Evolutionary conservation across 2,797 vertebrate species (phyloP), one percentile per base, ranked within the genome.

Genomic region (Mionectes olivaceus): DNA sequence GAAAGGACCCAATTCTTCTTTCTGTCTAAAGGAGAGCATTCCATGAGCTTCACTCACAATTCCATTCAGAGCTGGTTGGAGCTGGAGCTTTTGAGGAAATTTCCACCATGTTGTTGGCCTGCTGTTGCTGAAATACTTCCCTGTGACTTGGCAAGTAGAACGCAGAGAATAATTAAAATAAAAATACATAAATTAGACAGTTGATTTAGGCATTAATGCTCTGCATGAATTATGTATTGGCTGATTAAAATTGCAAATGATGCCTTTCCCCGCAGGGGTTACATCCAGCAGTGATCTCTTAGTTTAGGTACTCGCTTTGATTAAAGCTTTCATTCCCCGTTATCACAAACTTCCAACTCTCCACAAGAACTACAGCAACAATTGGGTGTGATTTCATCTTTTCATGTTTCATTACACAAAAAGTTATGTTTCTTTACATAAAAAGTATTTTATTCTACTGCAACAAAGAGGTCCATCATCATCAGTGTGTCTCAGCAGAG

Each of bases 11-110:
- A 0, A 4, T 56, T 39, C 16, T 7, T 67, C 17, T 56, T 23
- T 3, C 1, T 10, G 1, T 32, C 41, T 24, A 60, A 67, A 25
- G 30, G 22, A 19, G 8, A 32, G 9, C 2, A 3, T 37, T 55
- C 9, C 3, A 12, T 3, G 27, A 12, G 16, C 27, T 3, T 8
- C 18, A 11, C 4, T 49, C 4, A 0, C 12, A 4, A 43, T 79
- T 57, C 21, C n/a, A 1, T 33, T 79, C 13, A 13, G 2, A 2
- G 5, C 1, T 1, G 4, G 10, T 6, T 3, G 2, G 30, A 63
- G 1, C 18, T 53, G 39, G 30, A 83, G 22, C 57, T 70, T 87
- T 35, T 28, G 41, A 23, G 41, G 37, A 13, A 52, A 28, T 6
- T 52, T 61, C 19, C 21, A 44, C 11, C 2, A 1, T 10, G 12